Evolutionary conservation across 2,888 invertebrate species (phyloP), one percentile per base, ranked within the genome.

Genomic region (Drosophila paramelanica): DNA sequence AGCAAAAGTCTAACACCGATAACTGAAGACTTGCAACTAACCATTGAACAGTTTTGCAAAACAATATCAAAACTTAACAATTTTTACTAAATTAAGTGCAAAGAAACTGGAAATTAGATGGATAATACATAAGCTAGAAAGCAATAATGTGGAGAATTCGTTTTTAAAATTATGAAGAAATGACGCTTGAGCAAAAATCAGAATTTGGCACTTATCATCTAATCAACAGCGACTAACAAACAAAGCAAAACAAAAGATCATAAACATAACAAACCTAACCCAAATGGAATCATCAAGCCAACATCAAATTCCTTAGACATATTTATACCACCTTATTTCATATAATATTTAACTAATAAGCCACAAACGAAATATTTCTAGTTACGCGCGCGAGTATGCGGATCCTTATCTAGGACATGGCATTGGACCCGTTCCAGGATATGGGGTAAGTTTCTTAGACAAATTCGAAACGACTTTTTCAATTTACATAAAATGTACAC

Each of bases 371-470:
- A 71, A 73, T 88, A 71, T 79, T 87, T 85, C 67, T 81, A 96
- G 96, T 82, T 97, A 97, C 92, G 97, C 97, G 89, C 95, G 97
- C 92, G 97, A 98, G 91, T 97, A 96, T 91, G 96, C 97, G 88
- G 98, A 98, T 93, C 98, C 98, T 67, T 98, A 98, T 93, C 94
- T 98, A 91, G 97, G 97, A 85, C 98, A 98, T 93, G 96, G 98
- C 79, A 98, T 98, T 92, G 98, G 98, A 91, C 98, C 98, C 88
- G 97, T 98, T 90, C 96, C 98, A 84, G 98, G 98, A 91, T 98
- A 98, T 93, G 98, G 98, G 95, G 98, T 98, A 95, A 95, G 95
- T 89, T 39, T 50, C 17, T 1, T 6, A n/a, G 11, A 5, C 0
- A 3, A 27, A 41, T 36, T 47, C 17, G 13, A n/a, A 31, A 5